Base-by-base conservation (phyloP, 2,888 invertebrate genomes). In the Metalampra italica region DNA sequence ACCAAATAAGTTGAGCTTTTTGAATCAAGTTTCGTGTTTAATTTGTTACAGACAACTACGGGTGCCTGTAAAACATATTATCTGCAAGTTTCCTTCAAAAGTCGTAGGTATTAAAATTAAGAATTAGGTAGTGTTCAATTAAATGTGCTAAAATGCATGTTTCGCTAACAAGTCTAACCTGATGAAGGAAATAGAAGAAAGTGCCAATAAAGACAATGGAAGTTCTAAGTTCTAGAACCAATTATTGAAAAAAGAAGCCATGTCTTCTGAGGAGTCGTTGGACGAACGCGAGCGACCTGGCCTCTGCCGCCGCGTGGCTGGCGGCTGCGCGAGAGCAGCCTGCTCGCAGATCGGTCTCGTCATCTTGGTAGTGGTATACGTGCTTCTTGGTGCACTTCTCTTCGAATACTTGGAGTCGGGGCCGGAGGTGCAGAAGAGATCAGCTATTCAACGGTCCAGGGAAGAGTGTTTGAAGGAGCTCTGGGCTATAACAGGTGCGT, bases 401-500 rank as follows among this genome's bases (percentile, higher is more conserved):
- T 96, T 96, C 78, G 93, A 93, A 67, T 90, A 92, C 56, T 84
- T 96, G 66, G 96, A 96, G 78, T 92, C 93, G 11, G 93, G 92
- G n/a, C 91, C 92, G 53, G 92, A 92, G 62, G 87, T 92, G 57
- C 90, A 92, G 62, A 92, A 93, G 71, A 89, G 92, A 56, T 91
- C 92, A 0, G 90, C 90, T 36, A 92, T 93, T 55, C 90, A 92
- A 63, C 85, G 91, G 57, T 92, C 92, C 53, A 90, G 93, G 30
- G 92, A 92, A 63, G 93, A 93, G 74, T 94, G 94, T 60, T 76
- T 94, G 59, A 91, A 91, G 59, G 94, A 95, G 71, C 90, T 95
- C 11, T 95, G 95, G 94, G 92, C 93, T 56, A 94, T 95, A 62
- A 95, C 95, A 91, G 94, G 95, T 94, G 67, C 86, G 91, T 66